Base-by-base conservation (phyloP, 35 echinoderm and acorn worm genomes). In the Holothuria glaberrima region DNA sequence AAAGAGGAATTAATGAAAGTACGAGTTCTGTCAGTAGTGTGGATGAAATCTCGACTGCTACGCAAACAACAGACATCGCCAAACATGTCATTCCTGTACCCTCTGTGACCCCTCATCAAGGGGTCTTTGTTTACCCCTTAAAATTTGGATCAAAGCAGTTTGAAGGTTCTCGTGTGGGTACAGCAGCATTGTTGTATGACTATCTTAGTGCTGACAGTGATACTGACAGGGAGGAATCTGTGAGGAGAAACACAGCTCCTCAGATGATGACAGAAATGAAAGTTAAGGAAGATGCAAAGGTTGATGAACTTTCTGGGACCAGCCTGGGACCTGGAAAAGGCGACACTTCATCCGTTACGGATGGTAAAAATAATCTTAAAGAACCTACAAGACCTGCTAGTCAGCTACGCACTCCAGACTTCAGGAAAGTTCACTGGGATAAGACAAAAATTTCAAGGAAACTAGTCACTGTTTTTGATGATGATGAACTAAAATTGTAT, bases 401-500 rank as follows among this genome's bases (percentile, higher is more conserved):
- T 60, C 65, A 46, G 31, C n/a, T 26, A 30, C 71, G 32, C 21
- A 71, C 71, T 28, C 21, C 56, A 25, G 88, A 89, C 54, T 59
- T 56, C 1, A 58, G 88, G 17, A 77, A 78, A 35, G 88, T 4
- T 20, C 71, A 63, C 34, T 58, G 71, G 41, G 72, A 89, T 21
- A 59, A 78, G 45, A 75, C 88, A 62, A 73, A n/a, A 20, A 57
- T 77, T 22, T 75, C 88, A 13, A 31, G 88, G 56, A 73, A 75
- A 77, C n/a, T n/a, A n/a, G 50, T 77, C 9, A 89, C 45, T 6
- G 59, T 44, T 12, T 77, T 71, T 28, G 88, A 89, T 77, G 88
- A 89, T n/a, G 90, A 91, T 91, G 90, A 91, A 48, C 66, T 91
- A 35, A 91, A 85, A 86, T 32, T 91, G 25, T 71, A 91, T 38